Evolutionary conservation across 2,888 invertebrate genomes (phyloP).

Genomic region (Labia minor): DNA sequence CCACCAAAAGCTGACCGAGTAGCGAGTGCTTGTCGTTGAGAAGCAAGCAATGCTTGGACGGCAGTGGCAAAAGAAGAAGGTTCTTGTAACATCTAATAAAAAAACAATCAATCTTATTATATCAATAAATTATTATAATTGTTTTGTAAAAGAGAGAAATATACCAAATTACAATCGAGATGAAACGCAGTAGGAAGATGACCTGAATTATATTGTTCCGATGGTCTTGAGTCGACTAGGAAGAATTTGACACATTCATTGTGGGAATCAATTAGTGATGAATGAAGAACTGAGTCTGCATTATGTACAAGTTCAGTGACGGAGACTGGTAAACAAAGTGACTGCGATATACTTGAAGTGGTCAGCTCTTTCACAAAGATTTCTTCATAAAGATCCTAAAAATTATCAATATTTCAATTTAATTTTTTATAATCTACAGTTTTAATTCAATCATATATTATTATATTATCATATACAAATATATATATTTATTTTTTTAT

Average conservation of each 20-base stretch:
- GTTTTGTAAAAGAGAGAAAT: slow-evolving; percentile 14
- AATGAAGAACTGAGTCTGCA: slow-evolving; percentile 34
- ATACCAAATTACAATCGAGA: slow-evolving; percentile 82
- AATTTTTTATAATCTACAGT: too few species aligned
- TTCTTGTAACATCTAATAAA: slow-evolving; percentile 80
- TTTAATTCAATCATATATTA: too few species aligned
- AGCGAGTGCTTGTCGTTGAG: slow-evolving; percentile 76
- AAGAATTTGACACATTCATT: slow-evolving; percentile 66
- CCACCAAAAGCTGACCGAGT: slow-evolving; percentile 78
- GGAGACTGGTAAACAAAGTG: slow-evolving; percentile 90
- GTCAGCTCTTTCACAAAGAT: slow-evolving; percentile 40
- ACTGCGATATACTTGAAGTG: slow-evolving; percentile 57
- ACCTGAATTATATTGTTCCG: slow-evolving; percentile 93
- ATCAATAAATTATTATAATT: neutral
- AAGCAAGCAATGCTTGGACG: slow-evolving; percentile 80
- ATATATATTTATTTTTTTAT: too few species aligned
- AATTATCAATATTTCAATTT: too few species aligned
- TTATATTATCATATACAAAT: too few species aligned
- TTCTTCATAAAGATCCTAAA: slow-evolving; percentile 29
- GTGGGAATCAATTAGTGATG: slow-evolving; percentile 29
- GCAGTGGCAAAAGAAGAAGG: slow-evolving; percentile 90
- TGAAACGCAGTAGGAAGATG: slow-evolving; percentile 97
- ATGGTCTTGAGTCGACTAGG: slow-evolving; percentile 91
- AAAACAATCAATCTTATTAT: too few species aligned
- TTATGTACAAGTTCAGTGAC: slow-evolving; percentile 85